A percentile compares a stretch with the other conserved stretches of the same genome.
Conservation (phyloP, 2,113 vertebrate species). For the Paedocypris sp. region DNA sequence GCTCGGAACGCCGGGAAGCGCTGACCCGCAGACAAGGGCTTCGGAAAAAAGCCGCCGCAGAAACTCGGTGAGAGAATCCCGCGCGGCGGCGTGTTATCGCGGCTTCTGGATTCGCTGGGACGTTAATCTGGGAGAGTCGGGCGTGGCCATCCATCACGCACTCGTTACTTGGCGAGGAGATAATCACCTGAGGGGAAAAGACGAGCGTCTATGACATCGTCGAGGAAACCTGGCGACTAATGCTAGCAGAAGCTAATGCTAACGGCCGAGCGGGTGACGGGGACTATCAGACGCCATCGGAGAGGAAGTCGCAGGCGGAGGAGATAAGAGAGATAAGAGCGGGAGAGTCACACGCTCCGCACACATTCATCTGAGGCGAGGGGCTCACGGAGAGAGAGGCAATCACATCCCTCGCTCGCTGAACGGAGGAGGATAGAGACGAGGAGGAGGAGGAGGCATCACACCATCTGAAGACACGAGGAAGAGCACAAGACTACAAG, state of each 20-base stretch:
- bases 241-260: slow-evolving; percentile 37
- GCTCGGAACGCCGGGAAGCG: slow-evolving; percentile 51
- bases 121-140: slow-evolving; percentile 31
- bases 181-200: slow-evolving; percentile 32
- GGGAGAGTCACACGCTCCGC: too few relatives aligned
- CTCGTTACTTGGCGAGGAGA: slow-evolving; percentile 38
- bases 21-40: slow-evolving; percentile 32
- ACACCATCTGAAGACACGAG: not conserved
- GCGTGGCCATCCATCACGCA: slow-evolving; percentile 36
- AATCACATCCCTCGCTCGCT: slow-evolving; percentile 32
- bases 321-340: slow-evolving; percentile 24
- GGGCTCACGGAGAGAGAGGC: slow-evolving; percentile 38
- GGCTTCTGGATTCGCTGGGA: slow-evolving; percentile 27
- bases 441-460: not conserved
- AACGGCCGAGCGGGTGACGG: slow-evolving; percentile 28
- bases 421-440: slow-evolving; percentile 15
- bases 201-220: too few relatives aligned
- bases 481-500: too few relatives aligned
- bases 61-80: slow-evolving; percentile 27
- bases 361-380: slow-evolving; percentile 38
- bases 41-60: slow-evolving; percentile 2
- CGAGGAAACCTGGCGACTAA: slow-evolving; percentile 31
- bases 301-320: slow-evolving; percentile 24
- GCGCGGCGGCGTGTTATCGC: slow-evolving; percentile 14
- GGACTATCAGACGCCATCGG: slow-evolving; percentile 29